A percentile compares a stretch with the other conserved stretches of the same genome.
phyloP scores from a whole-genome alignment of 2,113 vertebrate species.

The Vulpes vulpes region DNA sequence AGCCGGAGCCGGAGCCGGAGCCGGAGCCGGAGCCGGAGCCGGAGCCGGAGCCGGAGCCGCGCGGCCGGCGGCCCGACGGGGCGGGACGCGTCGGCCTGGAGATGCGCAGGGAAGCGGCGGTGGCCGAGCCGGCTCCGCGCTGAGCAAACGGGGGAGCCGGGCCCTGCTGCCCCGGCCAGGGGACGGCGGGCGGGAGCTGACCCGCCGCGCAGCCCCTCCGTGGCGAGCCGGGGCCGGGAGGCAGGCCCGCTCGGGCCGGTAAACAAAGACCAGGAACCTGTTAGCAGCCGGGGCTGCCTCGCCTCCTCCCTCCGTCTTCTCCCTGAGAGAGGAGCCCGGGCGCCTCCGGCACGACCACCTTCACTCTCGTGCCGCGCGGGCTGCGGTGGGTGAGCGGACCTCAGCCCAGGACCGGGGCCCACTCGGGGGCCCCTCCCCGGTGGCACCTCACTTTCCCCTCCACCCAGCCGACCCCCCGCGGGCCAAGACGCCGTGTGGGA shows the following conservation, averaged over 20 bases:
- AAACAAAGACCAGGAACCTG: conserved; percentile 44
- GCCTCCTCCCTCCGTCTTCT: not conserved
- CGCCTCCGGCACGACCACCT: no score
- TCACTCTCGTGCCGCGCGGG: fast-evolving
- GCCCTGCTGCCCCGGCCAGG: not conserved
- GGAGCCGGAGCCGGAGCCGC: not conserved
- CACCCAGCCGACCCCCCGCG: conserved; percentile 3
- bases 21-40: no score
- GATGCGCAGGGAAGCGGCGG: not conserved
- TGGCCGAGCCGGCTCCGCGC: not conserved
- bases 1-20: no score
- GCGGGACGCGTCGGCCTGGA: not conserved
- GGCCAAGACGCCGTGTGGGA: conserved; percentile 32
- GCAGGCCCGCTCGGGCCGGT: not conserved
- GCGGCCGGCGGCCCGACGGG: not conserved
- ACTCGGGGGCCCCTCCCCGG: not conserved
- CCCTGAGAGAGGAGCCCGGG: not conserved
- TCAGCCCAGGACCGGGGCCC: not conserved
- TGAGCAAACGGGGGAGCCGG: not conserved
- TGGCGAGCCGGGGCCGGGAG: not conserved
- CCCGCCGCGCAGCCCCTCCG: not conserved
- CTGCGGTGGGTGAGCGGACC: not conserved
- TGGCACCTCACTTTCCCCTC: not conserved
- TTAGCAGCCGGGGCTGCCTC: conserved; percentile 25
- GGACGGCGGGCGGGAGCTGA: not conserved